Percentiles rank a stretch among this genome's conserved stretches.
Conservation (phyloP, 2,888 invertebrate species). For the Pammene aurita region DNA sequence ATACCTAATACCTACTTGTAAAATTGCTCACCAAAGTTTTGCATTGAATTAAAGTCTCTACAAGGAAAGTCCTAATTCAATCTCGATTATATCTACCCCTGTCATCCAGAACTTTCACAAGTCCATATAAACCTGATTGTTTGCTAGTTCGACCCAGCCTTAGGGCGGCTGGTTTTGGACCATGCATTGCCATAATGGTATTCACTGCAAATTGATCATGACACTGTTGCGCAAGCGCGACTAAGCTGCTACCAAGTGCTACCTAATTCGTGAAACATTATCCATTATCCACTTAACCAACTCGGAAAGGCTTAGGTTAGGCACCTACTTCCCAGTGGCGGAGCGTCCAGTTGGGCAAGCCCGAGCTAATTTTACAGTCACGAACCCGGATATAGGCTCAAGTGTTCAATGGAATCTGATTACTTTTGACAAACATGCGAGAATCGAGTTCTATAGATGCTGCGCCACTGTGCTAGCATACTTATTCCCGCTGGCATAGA, state of each 20-base stretch:
- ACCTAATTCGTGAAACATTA: constrained; percentile 5
- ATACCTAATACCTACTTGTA: too few species aligned
- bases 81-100: constrained; percentile 13
- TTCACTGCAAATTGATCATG: constrained; percentile 52
- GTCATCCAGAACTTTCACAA: constrained; percentile 39
- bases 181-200: constrained; percentile 52
- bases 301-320: not conserved
- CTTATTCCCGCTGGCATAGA: too few species aligned
- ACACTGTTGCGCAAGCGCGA: constrained; percentile 41
- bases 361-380: too few species aligned
- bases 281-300: not conserved
- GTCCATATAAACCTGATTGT: constrained; percentile 41
- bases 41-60: not conserved
- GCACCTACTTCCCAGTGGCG: too few species aligned
- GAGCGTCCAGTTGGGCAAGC: too few species aligned
- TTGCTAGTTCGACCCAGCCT: constrained; percentile 45
- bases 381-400: too few species aligned
- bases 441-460: too few species aligned
- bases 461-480: too few species aligned
- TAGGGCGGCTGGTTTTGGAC: constrained; percentile 45
- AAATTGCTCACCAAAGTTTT: too few species aligned
- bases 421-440: too few species aligned
- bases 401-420: too few species aligned
- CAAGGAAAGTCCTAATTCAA: constrained; percentile 10
- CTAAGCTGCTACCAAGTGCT: constrained; percentile 28